Base-by-base conservation (phyloP, 2,888 invertebrate species). In the Marronus borbonicus region DNA sequence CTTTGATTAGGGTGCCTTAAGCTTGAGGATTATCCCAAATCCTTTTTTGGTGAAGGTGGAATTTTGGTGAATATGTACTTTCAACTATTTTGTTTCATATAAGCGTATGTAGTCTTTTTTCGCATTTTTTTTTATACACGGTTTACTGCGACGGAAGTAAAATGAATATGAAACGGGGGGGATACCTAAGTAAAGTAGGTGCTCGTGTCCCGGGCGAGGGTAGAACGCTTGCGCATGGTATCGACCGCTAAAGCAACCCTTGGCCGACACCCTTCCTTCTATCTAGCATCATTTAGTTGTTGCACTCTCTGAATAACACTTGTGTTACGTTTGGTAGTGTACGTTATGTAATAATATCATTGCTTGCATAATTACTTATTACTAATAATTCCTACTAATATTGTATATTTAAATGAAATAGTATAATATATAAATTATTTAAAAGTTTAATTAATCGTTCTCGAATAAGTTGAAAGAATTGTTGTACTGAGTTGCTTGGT, bases 241-340 rank as follows among this genome's bases (percentile, higher is more conserved):
- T 88, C 88, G 89, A 89, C 87, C 87, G 89, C 36, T 76, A 62
- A 88, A 89, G 5, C 86, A 85, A 87, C 86, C 87, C 87, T 87
- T 86, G 85, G 88, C 87, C 87, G 91, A 91, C 87, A 91, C 91
- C 88, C 88, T 87, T 88, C 86, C 86, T 72, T 87, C 89, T 87
- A 88, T 88, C 88, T 89, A 88, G 88, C 88, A 89, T 90, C 91
- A 91, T 91, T 91, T 91, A 91, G 91, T 91, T 91, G 90, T 90
- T 90, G 91, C 90, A 91, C 91, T 90, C 90, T 90, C 90, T 90
- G 90, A 90, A 90, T 90, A 90, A 90, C 90, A 91, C 90, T 91
- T 91, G 91, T 91, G 90, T 91, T 91, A 90, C 90, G 90, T 91
- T 91, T 90, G 90, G 90, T 90, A 90, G 89, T 90, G 89, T 89